Base-by-base conservation (phyloP, 2,113 vertebrate species). In the Festucalex cinctus region DNA sequence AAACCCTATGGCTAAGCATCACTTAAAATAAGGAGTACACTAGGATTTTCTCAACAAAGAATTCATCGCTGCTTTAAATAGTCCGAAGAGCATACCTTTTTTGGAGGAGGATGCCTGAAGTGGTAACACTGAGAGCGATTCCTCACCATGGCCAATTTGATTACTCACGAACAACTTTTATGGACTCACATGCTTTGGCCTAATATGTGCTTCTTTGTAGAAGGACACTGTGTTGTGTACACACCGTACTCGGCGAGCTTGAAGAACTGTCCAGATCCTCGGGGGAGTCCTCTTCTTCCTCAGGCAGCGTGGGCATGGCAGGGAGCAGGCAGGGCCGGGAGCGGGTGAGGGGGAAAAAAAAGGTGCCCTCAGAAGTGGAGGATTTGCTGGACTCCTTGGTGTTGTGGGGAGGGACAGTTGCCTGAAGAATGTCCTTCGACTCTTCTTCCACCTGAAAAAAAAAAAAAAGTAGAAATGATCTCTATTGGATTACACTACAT, bases 231-330 rank as follows among this genome's bases (percentile, higher is more conserved):
- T 22, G 48, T 22, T 37, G 26, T 53, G 12, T 36, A 88, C 90
- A 91, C 81, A 96, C 94, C 79, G 90, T 92, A 71, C 83, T 83
- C 37, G 92, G 87, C 61, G 91, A 86, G 80, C 91, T 92, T 53
- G 87, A 88, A 49, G 79, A 86, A 67, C 85, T 88, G 78, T 92
- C 83, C 61, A 90, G 76, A 70, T 95, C 91, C 80, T 95, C 95
- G 13, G 92, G 90, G 56, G 94, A 92, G 77, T 94, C 95, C 87
- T 94, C 94, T 67, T 94, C 93, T 28, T 97, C 94, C 88, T 96
- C 95, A 1, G 96, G 96, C 79, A 94, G 83, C 43, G 94, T 95
- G 89, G 96, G 95, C 96, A 98, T 99, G 83, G 80, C 58, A 69
- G 88, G 88, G 75, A 56, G 43, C 76, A 85, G 4, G 10, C 84